Evolutionary conservation across 2,797 vertebrate genomes (phyloP).

Genomic region (Lutjanus argentimaculatus): DNA sequence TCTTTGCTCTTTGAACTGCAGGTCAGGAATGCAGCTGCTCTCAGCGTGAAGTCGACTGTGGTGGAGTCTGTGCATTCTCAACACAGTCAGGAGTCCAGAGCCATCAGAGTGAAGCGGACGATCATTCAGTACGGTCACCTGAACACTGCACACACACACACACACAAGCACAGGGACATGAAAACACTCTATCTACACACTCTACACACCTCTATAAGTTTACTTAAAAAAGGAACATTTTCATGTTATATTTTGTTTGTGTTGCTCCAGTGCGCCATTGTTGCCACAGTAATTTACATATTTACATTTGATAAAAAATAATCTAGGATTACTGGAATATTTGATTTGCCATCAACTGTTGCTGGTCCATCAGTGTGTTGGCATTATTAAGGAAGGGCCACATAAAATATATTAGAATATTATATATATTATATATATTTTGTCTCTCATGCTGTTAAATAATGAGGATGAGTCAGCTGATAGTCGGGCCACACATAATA

Average conservation of each 20-base stretch:
- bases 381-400: neutral
- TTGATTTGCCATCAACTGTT: neutral
- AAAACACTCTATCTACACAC: too few relatives aligned
- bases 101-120: constrained; percentile 31
- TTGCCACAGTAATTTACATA: neutral
- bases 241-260: neutral
- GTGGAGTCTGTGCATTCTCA: constrained; percentile 76
- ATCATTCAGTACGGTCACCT: constrained; percentile 48
- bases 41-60: constrained; percentile 77
- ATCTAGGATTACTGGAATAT: neutral
- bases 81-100: constrained; percentile 61
- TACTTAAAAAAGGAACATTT: neutral
- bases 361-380: neutral
- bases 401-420: too few relatives aligned
- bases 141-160: constrained; percentile 17
- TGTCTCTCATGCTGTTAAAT: too few relatives aligned
- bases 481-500: too few relatives aligned
- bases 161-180: constrained; percentile 13
- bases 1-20: constrained; percentile 82
- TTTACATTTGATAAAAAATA: constrained; percentile 5
- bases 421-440: neutral
- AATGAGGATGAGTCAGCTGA: neutral
- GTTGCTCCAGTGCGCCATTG: neutral
- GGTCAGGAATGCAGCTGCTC: constrained; percentile 86
- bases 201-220: neutral